Percentiles rank a stretch among this genome's conserved stretches.
Evolutionary conservation across 2,888 invertebrate species (phyloP).

Genomic region (Hartigia nigra): DNA sequence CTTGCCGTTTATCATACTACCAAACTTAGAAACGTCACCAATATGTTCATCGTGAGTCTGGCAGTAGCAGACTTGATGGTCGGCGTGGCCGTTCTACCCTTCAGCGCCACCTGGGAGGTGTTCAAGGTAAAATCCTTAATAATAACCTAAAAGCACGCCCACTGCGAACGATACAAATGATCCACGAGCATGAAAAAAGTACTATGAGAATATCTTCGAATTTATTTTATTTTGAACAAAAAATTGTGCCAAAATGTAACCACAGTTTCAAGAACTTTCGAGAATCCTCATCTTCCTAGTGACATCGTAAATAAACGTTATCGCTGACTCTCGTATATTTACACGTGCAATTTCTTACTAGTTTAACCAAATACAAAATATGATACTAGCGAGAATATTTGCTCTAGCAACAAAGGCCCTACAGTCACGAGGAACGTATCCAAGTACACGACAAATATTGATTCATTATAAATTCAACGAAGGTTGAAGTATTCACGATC

Average conservation of each 20-base stretch:
- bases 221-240: background rate
- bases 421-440: background rate
- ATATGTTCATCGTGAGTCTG: constrained; percentile 95
- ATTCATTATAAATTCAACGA: background rate
- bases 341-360: background rate
- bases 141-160: background rate
- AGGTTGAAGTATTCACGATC: background rate
- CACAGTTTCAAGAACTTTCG: background rate
- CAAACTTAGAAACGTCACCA: constrained; percentile 94
- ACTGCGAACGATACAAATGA: background rate
- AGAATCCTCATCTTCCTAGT: background rate
- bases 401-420: background rate
- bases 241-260: background rate
- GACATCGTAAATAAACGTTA: background rate
- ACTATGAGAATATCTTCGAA: background rate
- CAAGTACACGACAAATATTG: background rate
- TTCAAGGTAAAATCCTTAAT: constrained; percentile 74
- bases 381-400: background rate
- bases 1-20: constrained; percentile 91
- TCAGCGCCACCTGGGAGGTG: constrained; percentile 95
- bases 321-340: background rate
- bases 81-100: constrained; percentile 95
- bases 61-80: constrained; percentile 96
- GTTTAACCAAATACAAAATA: background rate
- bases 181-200: background rate